Percentiles rank a stretch among this genome's conserved stretches.
Conservation (phyloP, 2,113 vertebrate genomes). For the Riparia riparia region DNA sequence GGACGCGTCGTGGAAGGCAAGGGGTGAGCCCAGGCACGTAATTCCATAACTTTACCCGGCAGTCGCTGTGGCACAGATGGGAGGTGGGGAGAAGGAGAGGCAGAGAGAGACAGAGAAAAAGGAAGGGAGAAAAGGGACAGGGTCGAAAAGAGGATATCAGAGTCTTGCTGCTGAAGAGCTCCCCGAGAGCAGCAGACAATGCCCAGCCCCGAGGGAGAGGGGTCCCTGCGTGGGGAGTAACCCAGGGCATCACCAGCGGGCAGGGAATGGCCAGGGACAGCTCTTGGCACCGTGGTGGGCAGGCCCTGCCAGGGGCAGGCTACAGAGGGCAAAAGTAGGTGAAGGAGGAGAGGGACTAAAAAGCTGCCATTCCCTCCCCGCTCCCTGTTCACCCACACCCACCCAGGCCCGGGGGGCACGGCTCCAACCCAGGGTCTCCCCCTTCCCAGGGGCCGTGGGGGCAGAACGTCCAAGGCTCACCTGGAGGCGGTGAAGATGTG, state of each 20-base stretch:
- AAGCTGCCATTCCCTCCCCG: background rate
- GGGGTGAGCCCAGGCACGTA: conserved; percentile 98
- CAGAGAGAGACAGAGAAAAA: conserved; percentile 56
- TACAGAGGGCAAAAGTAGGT: background rate
- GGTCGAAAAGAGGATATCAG: conserved; percentile 64
- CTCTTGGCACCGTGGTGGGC: background rate
- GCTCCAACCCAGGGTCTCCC: background rate
- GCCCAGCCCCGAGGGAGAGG: background rate
- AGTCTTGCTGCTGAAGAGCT: conserved; percentile 56
- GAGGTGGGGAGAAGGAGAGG: conserved; percentile 9
- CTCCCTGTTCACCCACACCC: background rate
- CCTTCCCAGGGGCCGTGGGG: background rate
- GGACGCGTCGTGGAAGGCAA: conserved; percentile 96
- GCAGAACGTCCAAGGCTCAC: conserved; percentile 57
- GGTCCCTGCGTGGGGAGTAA: background rate
- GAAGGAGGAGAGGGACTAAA: background rate
- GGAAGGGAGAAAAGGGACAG: conserved; percentile 63
- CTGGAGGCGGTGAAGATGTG: conserved; percentile 98
- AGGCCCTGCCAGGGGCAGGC: background rate
- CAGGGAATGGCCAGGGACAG: background rate
- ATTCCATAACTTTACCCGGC: conserved; percentile 98
- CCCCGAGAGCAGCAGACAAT: conserved; percentile 24
- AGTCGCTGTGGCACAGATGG: conserved; percentile 86
- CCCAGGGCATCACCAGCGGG: background rate
- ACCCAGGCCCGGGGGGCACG: background rate